A percentile compares a stretch with the other conserved stretches of the same genome.
Evolutionary conservation across 2,113 vertebrate genomes (phyloP).

Genomic region (Hemibagrus wyckioides): DNA sequence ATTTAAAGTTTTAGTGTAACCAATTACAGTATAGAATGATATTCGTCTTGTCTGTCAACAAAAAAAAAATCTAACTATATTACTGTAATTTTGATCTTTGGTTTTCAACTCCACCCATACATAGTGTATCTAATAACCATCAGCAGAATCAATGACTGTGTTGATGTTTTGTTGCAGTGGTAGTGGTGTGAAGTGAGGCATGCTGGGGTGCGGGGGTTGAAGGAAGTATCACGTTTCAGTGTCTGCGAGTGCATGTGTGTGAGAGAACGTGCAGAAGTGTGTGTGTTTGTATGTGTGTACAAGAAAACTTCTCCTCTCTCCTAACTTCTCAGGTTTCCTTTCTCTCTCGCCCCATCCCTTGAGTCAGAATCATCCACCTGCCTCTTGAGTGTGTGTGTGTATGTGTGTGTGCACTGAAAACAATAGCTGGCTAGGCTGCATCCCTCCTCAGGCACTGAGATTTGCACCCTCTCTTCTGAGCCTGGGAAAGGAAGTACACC

Average conservation of each 20-base stretch:
- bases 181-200: conserved; percentile 43
- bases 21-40: conserved; percentile 11
- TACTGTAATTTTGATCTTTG: conserved; percentile 11
- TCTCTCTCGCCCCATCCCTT: conserved; percentile 31
- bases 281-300: background rate
- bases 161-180: conserved; percentile 35
- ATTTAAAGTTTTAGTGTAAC: conserved; percentile 21
- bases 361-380: conserved; percentile 54
- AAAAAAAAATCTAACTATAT: background rate
- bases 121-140: conserved; percentile 29
- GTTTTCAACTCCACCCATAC: background rate
- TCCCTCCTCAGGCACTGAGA: conserved; percentile 50
- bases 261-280: background rate
- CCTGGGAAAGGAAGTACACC: conserved; percentile 61
- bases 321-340: conserved; percentile 63
- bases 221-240: conserved; percentile 49
- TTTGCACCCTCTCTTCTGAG: conserved; percentile 48
- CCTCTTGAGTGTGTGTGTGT: conserved; percentile 27
- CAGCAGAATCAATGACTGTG: conserved; percentile 26
- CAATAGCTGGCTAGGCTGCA: conserved; percentile 52
- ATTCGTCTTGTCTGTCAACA: conserved; percentile 10
- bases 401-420: conserved; percentile 32
- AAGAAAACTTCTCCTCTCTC: conserved; percentile 51
- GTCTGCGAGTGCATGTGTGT: conserved; percentile 40
- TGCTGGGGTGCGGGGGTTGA: conserved; percentile 36